A percentile compares a stretch with the other conserved stretches of the same genome.
Evolutionary conservation across 2,113 vertebrate genomes (phyloP).

Genomic region (Phrynosoma platyrhinos): DNA sequence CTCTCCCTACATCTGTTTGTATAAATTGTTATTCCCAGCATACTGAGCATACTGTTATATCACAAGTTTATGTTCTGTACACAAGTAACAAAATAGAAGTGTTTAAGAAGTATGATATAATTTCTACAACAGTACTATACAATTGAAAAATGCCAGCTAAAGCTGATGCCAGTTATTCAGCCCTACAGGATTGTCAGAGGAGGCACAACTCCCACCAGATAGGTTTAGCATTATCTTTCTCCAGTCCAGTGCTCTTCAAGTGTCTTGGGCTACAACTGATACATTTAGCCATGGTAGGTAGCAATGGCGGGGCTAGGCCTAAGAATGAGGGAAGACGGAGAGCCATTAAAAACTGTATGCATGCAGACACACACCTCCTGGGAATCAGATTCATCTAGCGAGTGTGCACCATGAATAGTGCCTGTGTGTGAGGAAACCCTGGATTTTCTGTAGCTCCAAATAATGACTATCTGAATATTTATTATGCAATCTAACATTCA

Average conservation of each 20-base stretch:
- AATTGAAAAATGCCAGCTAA: slow-evolving; percentile 34
- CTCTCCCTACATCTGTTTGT: too few species aligned
- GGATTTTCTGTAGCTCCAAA: neutral
- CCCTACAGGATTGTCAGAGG: slow-evolving; percentile 7
- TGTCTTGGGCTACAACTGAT: neutral
- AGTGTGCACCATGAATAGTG: neutral
- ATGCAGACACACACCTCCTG: too few species aligned
- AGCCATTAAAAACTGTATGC: too few species aligned
- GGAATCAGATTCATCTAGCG: neutral
- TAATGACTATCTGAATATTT: neutral
- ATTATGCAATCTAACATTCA: neutral
- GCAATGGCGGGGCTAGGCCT: neutral
- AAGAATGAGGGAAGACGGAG: too few species aligned
- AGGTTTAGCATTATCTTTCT: slow-evolving; percentile 16
- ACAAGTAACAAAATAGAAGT: neutral
- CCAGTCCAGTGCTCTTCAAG: neutral
- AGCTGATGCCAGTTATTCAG: slow-evolving; percentile 29
- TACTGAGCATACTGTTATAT: neutral
- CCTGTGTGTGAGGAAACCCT: neutral
- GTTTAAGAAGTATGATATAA: slow-evolving; percentile 43
- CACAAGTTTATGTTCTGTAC: neutral
- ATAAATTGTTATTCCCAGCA: too few species aligned
- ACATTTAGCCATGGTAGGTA: neutral
- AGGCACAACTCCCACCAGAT: neutral
- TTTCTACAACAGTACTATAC: slow-evolving; percentile 16